Evolutionary conservation across 2,888 invertebrate species (phyloP).

Genomic region (Nematopogon swammerdamellus): DNA sequence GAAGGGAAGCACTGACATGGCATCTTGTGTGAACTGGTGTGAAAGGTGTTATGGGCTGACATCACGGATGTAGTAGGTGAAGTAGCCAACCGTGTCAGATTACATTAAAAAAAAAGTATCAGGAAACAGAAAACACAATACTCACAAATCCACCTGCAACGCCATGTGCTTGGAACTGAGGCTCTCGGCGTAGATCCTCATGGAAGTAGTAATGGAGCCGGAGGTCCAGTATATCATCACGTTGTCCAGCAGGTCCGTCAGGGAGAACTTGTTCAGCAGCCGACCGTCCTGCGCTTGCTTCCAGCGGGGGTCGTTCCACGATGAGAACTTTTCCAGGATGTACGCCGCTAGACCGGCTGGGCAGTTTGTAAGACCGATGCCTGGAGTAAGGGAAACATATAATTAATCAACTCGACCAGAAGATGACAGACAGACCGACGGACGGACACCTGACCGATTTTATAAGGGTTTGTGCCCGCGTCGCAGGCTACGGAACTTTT

Average conservation of each 20-base stretch:
- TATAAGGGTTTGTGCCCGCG: too few relatives aligned
- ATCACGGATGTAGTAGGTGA: too few relatives aligned
- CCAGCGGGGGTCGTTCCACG: conserved; percentile 59
- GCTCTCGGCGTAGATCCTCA: conserved; percentile 60
- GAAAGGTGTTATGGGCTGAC: too few relatives aligned
- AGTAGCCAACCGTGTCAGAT: too few relatives aligned
- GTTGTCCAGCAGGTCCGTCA: conserved; percentile 47
- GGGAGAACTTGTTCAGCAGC: conserved; percentile 40
- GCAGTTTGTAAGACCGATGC: conserved; percentile 68
- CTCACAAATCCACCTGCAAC: conserved; percentile 27
- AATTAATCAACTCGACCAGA: too few relatives aligned
- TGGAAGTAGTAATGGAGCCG: conserved; percentile 40
- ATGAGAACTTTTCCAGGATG: conserved; percentile 84
- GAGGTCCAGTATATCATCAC: conserved; percentile 55
- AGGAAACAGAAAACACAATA: conserved; percentile 8
- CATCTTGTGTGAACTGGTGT: too few relatives aligned
- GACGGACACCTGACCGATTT: too few relatives aligned
- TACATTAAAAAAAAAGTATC: too few relatives aligned
- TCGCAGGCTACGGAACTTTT: too few relatives aligned
- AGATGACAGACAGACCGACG: too few relatives aligned
- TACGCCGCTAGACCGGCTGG: conserved; percentile 88
- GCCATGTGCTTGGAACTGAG: conserved; percentile 23
- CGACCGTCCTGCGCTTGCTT: conserved; percentile 61
- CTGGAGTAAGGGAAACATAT: too few relatives aligned
- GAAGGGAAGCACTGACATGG: too few relatives aligned